A percentile compares a stretch with the other conserved stretches of the same genome.
These are phyloP conservation scores for Spheniscus humboldti DNA, from an alignment of 2,797 vertebrate species.

Conservation along the genomic window DNA sequence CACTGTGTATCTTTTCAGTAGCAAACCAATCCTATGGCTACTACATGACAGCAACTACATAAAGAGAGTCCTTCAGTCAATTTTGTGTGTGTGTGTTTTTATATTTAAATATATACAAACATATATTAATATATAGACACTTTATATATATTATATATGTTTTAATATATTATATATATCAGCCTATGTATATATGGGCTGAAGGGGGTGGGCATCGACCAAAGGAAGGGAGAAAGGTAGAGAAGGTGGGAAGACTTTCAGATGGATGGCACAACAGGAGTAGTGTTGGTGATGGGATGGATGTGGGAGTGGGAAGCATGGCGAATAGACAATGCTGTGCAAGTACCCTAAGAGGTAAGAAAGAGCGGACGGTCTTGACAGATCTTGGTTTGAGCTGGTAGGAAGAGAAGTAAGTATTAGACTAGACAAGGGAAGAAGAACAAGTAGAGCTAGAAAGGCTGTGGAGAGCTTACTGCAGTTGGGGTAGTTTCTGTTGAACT, in stretches of 20 bases:
- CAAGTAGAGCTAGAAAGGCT: neutral
- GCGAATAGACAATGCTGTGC: neutral
- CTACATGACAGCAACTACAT: neutral
- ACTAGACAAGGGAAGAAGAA: neutral
- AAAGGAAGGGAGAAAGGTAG: neutral
- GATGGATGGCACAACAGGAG: neutral
- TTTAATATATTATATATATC: neutral
- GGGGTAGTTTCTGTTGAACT: neutral
- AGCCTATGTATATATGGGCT: neutral
- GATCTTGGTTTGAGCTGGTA: neutral
- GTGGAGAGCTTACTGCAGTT: neutral
- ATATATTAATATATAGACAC: too few relatives aligned
- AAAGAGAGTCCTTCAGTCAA: neutral
- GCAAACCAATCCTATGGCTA: neutral
- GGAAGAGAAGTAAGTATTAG: neutral
- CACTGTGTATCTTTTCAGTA: neutral
- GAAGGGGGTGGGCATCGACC: neutral
- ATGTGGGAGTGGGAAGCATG: fast-evolving
- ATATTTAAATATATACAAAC: neutral
- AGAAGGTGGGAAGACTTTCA: neutral
- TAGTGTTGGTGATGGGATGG: neutral
- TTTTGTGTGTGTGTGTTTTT: neutral
- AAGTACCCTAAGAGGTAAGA: neutral
- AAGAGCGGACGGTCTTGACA: neutral
- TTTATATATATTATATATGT: neutral